Evolutionary conservation across 1,140 invertebrate genomes (phyloP), one percentile per base, ranked within the genome.

Genomic region (Drosophila ercepeae): DNA sequence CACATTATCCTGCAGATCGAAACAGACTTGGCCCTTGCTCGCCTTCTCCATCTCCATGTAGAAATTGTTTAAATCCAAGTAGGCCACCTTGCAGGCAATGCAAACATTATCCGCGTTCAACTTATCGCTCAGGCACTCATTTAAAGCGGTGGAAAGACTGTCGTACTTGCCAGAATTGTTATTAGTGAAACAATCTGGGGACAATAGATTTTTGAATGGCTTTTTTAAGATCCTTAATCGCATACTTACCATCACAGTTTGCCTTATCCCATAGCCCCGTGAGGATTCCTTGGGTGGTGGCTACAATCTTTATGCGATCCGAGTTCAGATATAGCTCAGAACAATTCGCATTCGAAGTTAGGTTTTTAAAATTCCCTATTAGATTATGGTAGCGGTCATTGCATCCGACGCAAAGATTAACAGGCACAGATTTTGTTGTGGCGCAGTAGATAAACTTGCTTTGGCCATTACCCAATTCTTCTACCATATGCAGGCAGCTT

Each of bases 1-100:
- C 25, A 90, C 89, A 21, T 77, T 68, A 46, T 90, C 89, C 53
- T 90, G 81, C 32, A 90, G 48, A 46, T 90, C 89, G 11, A 70
- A 90, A 39, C 89, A 90, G 9, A 90, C 74, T 19, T 77, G 46
- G 4, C 89, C 78, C 21, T 79, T 83, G 41, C 61, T 71, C 0
- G 60, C 32, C 46, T 83, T 50, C 9, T 90, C 89, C 64, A 90
- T 53, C 25, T 52, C 7, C 16, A 51, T 49, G 51, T 89, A 90
- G 45, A 75, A 90, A 5, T 34, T 39, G 49, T 90, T 90, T 23
- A 90, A 60, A 3, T 52, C 13, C 9, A 67, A 18, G 21, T 90
- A 90, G 0, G 67, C 2, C 0, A 4, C 0, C n/a, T 74, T 34
- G 16, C 89, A 90, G 0, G 5, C 3, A 0, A 4, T 9, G 53